phyloP scores from a whole-genome alignment of 2,888 invertebrate genomes.

The Ormyrus nitidulus region DNA sequence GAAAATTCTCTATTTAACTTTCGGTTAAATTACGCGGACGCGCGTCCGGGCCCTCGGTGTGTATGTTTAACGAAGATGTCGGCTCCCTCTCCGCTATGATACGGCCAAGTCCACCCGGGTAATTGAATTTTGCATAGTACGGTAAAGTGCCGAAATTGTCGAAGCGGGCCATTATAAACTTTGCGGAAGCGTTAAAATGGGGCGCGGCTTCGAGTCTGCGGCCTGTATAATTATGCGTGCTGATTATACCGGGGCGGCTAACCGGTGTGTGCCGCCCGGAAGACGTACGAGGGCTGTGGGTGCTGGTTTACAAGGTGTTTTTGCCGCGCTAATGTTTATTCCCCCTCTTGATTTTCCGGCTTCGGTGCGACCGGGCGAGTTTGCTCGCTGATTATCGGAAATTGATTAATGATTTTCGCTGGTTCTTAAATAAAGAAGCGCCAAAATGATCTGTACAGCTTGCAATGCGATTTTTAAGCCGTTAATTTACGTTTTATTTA shows the following conservation, averaged over 20 bases:
- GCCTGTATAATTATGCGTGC: too few species aligned
- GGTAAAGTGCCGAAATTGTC: conserved; percentile 45
- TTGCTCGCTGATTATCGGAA: too few species aligned
- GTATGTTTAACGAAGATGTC: conserved; percentile 45
- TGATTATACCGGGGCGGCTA: too few species aligned
- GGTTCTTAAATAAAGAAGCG: too few species aligned
- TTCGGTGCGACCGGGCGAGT: too few species aligned
- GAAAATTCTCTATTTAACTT: conserved; percentile 44
- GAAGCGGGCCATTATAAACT: conserved; percentile 38
- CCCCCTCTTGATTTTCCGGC: too few species aligned
- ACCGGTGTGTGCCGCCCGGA: background rate
- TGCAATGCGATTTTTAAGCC: too few species aligned
- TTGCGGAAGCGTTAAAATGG: conserved; percentile 30
- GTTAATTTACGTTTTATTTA: too few species aligned
- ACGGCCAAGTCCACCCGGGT: conserved; percentile 15
- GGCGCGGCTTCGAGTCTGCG: background rate
- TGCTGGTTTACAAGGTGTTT: too few species aligned
- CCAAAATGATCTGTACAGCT: too few species aligned
- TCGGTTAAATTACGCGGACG: conserved; percentile 17
- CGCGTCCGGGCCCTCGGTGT: background rate
- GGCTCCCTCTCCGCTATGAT: conserved; percentile 3
- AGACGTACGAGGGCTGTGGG: background rate
- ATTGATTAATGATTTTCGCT: too few species aligned
- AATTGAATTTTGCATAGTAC: conserved; percentile 46
- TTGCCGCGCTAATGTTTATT: too few species aligned